Percentiles rank a stretch among this genome's conserved stretches.
phyloP scores from a whole-genome alignment of 2,797 vertebrate species.

The Coreius guichenoti region DNA sequence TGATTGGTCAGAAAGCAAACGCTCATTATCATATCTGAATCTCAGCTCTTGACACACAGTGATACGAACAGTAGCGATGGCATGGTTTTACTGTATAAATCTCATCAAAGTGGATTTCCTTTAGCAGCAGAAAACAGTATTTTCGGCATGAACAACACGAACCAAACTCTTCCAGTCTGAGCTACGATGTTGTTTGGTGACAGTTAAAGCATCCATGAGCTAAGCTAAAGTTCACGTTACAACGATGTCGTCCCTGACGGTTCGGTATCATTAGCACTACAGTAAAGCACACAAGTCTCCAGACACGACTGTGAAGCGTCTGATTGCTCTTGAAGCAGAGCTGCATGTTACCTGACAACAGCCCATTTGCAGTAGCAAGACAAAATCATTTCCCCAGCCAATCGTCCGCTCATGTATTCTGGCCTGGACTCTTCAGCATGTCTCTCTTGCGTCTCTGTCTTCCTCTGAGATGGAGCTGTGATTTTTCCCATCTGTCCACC shows the following conservation, averaged over 20 bases:
- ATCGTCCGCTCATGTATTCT: neutral
- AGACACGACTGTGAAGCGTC: neutral
- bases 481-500: neutral
- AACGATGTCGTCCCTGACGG: neutral
- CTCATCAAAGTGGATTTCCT: too few species aligned
- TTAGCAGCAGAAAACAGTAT: too few species aligned
- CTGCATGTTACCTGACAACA: slow-evolving; percentile 17
- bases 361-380: slow-evolving; percentile 8
- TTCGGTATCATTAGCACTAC: slow-evolving; percentile 3
- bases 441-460: slow-evolving; percentile 1
- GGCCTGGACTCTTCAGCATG: neutral
- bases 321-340: neutral
- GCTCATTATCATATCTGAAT: too few species aligned
- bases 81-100: too few species aligned
- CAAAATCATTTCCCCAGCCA: neutral
- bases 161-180: neutral
- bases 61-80: too few species aligned
- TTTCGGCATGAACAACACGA: neutral
- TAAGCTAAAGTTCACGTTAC: neutral
- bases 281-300: slow-evolving; percentile 7
- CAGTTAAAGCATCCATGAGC: neutral
- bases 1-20: too few species aligned
- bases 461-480: slow-evolving; percentile 6
- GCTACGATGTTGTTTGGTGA: neutral
- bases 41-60: too few species aligned